phyloP scores from a whole-genome alignment of 1,140 invertebrate species.

The Sycophaga agraensis region DNA sequence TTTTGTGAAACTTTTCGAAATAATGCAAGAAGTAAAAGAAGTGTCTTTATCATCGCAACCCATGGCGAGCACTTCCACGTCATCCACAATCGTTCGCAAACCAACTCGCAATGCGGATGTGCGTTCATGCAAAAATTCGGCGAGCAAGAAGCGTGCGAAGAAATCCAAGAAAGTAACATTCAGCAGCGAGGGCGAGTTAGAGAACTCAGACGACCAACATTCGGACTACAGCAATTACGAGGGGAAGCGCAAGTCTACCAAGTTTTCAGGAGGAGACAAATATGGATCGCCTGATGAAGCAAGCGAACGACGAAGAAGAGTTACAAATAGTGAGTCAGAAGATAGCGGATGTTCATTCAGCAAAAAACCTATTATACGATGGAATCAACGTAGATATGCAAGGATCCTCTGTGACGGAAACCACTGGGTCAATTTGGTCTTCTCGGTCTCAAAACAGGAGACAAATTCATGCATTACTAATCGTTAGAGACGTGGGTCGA shows the following conservation, averaged over 20 bases:
- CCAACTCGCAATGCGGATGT: too few relatives aligned
- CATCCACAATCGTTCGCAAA: too few relatives aligned
- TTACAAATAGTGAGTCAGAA: neutral
- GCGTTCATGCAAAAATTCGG: too few relatives aligned
- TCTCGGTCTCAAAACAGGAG: neutral
- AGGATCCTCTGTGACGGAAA: neutral
- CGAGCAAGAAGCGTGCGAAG: too few relatives aligned
- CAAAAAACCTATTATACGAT: neutral
- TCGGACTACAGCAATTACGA: neutral
- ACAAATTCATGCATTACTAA: neutral
- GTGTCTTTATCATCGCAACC: too few relatives aligned
- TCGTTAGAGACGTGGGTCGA: slow-evolving; percentile 6
- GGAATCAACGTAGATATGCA: neutral
- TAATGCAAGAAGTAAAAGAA: too few relatives aligned
- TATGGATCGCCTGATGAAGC: too few relatives aligned
- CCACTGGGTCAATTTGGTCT: neutral
- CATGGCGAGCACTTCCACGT: too few relatives aligned
- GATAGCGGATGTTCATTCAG: neutral
- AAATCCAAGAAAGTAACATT: too few relatives aligned
- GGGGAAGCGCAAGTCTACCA: neutral
- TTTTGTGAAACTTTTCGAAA: too few relatives aligned
- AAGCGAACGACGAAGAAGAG: neutral
- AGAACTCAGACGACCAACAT: neutral
- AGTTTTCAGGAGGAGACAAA: neutral
- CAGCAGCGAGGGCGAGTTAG: neutral